A percentile compares a stretch with the other conserved stretches of the same genome.
phyloP scores from a whole-genome alignment of 92 coral and sea anemone genomes.

The Isaurus tuberculatus region DNA sequence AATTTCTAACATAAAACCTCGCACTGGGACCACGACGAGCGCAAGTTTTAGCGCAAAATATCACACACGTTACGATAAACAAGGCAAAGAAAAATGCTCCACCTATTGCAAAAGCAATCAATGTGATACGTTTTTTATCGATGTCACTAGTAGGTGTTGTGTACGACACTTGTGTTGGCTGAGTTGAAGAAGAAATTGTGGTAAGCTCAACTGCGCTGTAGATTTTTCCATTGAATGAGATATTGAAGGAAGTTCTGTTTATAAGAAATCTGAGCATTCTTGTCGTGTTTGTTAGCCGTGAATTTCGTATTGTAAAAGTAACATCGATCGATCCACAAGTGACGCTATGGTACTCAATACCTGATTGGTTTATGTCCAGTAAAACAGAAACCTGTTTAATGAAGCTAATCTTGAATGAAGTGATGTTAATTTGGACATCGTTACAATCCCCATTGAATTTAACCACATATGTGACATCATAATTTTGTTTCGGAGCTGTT shows the following conservation, averaged over 20 bases:
- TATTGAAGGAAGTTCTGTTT: slow-evolving; percentile 44
- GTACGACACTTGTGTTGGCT: slow-evolving; percentile 4
- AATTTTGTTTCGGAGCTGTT: not conserved
- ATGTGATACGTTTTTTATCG: slow-evolving; percentile 29
- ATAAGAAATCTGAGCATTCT: slow-evolving; percentile 51
- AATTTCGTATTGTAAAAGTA: slow-evolving; percentile 53
- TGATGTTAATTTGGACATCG: slow-evolving; percentile 21
- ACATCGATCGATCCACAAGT: slow-evolving; percentile 75
- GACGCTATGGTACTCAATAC: slow-evolving; percentile 57
- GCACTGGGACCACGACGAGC: slow-evolving; percentile 29
- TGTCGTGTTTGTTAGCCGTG: slow-evolving; percentile 45
- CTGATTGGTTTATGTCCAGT: slow-evolving; percentile 40
- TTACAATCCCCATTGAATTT: slow-evolving; percentile 66
- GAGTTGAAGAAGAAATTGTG: not conserved
- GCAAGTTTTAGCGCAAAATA: slow-evolving; percentile 26
- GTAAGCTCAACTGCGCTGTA: slow-evolving; percentile 60
- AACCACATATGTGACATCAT: slow-evolving; percentile 58
- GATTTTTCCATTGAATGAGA: slow-evolving; percentile 54
- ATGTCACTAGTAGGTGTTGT: not conserved
- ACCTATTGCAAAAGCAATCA: slow-evolving; percentile 14
- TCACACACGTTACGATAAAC: slow-evolving; percentile 35
- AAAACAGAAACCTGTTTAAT: slow-evolving; percentile 46
- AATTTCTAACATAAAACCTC: slow-evolving; percentile 11
- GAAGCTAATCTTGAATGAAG: slow-evolving; percentile 53
- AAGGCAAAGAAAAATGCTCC: slow-evolving; percentile 43